Evolutionary conservation across 2,113 vertebrate species (phyloP).

Genomic region (Vimba vimba): DNA sequence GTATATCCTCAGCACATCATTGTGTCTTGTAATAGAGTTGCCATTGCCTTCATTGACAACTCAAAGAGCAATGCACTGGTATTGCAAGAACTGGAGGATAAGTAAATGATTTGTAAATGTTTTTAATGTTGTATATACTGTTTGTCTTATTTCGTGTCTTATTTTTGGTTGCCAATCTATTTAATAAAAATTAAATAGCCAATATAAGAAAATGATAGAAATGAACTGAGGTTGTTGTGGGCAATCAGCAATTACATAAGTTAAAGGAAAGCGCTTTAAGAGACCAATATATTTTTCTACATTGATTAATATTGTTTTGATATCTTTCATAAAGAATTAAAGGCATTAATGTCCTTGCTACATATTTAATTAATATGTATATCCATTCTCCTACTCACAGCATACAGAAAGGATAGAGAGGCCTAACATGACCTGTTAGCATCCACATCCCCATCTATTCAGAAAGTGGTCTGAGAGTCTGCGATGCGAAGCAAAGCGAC

Average conservation of each 20-base stretch:
- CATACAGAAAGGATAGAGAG: slow-evolving; percentile 3
- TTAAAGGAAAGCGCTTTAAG: not conserved
- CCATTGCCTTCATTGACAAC: no score
- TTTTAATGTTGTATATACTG: no score
- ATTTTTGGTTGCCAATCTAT: no score
- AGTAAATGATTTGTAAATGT: no score
- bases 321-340: slow-evolving; percentile 13
- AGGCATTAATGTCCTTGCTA: not conserved
- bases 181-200: no score
- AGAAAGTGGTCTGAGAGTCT: slow-evolving; percentile 36
- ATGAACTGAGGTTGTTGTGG: not conserved
- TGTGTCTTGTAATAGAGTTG: no score
- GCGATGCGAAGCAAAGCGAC: slow-evolving; percentile 52
- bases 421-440: slow-evolving; percentile 38
- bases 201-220: no score
- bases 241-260: slow-evolving; percentile 10
- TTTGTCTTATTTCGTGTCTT: no score
- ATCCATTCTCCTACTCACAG: not conserved
- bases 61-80: no score
- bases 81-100: no score
- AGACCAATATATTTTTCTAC: not conserved
- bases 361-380: slow-evolving; percentile 26
- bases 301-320: slow-evolving; percentile 6
- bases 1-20: no score
- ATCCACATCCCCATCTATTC: slow-evolving; percentile 30